These are phyloP conservation scores for Laticauda laticaudata DNA, from an alignment of 2,113 vertebrate genomes.

Conservation along the genomic window DNA sequence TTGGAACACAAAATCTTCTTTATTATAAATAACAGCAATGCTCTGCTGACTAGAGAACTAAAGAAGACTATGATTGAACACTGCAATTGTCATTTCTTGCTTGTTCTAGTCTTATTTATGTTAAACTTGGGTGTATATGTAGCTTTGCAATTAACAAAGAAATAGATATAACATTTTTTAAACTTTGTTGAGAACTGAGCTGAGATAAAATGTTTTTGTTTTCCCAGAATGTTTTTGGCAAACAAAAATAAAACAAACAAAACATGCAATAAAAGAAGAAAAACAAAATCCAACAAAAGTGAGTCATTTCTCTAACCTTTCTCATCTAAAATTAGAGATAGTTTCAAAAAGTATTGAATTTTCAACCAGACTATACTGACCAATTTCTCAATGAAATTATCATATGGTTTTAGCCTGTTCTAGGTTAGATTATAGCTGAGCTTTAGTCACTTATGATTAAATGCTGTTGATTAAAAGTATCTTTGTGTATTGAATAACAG, in stretches of 20 bases:
- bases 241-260: conserved; percentile 8
- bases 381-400: background rate
- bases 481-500: background rate
- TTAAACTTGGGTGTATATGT: conserved; percentile 33
- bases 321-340: background rate
- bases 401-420: background rate
- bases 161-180: background rate
- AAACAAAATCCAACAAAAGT: conserved; percentile 3
- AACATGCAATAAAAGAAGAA: background rate
- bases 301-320: background rate
- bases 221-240: background rate
- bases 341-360: background rate
- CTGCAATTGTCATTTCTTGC: conserved; percentile 21
- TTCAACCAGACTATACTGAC: background rate
- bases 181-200: conserved; percentile 21
- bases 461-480: background rate
- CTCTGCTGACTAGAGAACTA: conserved; percentile 30
- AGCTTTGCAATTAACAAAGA: conserved; percentile 18
- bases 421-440: background rate
- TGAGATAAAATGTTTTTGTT: background rate
- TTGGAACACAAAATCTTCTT: conserved; percentile 37
- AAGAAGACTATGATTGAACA: conserved; percentile 22
- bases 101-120: conserved; percentile 14
- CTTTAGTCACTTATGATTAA: background rate
- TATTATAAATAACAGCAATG: conserved; percentile 52